Evolutionary conservation across 2,797 vertebrate genomes (phyloP).

Genomic region (Chrosomus eos): DNA sequence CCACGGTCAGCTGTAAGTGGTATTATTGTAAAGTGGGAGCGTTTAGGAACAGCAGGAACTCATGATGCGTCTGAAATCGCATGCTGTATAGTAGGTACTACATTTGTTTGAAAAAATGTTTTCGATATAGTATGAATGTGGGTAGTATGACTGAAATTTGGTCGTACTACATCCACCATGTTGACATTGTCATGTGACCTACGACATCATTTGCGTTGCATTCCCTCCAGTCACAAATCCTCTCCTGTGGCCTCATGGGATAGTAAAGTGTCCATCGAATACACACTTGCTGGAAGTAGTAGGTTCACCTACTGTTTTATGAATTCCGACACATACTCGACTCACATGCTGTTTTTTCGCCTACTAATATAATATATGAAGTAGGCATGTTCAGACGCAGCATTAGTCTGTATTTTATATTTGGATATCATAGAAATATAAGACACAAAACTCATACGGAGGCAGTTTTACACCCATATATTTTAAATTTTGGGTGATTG

Average conservation of each 20-base stretch:
- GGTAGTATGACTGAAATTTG: neutral
- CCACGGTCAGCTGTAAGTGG: neutral
- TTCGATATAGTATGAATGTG: too few species aligned
- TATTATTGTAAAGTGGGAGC: neutral
- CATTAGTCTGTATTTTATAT: too few species aligned
- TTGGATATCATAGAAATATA: too few species aligned
- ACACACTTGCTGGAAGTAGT: neutral
- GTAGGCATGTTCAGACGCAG: neutral
- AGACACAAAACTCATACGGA: neutral
- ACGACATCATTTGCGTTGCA: neutral
- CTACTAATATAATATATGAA: neutral
- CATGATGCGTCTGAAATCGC: too few species aligned
- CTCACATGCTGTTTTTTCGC: neutral
- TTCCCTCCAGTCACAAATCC: neutral
- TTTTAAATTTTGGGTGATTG: neutral
- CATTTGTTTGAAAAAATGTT: neutral
- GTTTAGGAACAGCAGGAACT: neutral
- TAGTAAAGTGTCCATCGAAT: neutral
- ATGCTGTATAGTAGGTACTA: neutral
- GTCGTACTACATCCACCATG: neutral
- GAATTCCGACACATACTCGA: neutral
- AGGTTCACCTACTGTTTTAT: neutral
- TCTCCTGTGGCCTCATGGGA: neutral
- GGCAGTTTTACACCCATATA: neutral
- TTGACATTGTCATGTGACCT: neutral